phyloP scores from a whole-genome alignment of 2,113 vertebrate species.

The Phylloscopus whistleri region DNA sequence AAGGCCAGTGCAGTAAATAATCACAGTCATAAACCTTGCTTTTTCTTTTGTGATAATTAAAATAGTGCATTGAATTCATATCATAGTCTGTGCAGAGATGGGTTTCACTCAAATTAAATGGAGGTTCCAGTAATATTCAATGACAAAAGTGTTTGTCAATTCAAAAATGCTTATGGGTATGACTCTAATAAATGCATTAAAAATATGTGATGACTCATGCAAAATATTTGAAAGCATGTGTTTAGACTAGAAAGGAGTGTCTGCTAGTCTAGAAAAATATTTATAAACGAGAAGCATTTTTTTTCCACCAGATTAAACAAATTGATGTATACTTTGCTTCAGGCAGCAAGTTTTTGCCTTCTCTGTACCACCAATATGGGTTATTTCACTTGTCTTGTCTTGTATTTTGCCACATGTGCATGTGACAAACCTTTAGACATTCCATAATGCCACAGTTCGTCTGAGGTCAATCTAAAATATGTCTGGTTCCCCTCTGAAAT shows the following conservation, averaged over 20 bases:
- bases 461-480: neutral
- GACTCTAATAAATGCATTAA: neutral
- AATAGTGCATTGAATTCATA: neutral
- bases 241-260: neutral
- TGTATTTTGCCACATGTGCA: neutral
- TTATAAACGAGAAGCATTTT: neutral
- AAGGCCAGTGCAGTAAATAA: neutral
- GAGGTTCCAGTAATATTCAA: neutral
- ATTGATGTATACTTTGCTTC: neutral
- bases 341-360: neutral
- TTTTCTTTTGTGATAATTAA: neutral
- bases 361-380: neutral
- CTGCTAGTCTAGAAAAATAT: neutral
- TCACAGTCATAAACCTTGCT: neutral
- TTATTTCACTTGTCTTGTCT: neutral
- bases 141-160: neutral
- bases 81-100: neutral
- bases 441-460: neutral
- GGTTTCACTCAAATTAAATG: neutral
- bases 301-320: neutral
- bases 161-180: neutral
- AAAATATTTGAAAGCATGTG: neutral
- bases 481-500: neutral
- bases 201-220: neutral
- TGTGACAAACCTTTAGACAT: neutral